Evolutionary conservation across 2,113 vertebrate genomes (phyloP).

Genomic region (Pseudorhombus dupliciocellatus): DNA sequence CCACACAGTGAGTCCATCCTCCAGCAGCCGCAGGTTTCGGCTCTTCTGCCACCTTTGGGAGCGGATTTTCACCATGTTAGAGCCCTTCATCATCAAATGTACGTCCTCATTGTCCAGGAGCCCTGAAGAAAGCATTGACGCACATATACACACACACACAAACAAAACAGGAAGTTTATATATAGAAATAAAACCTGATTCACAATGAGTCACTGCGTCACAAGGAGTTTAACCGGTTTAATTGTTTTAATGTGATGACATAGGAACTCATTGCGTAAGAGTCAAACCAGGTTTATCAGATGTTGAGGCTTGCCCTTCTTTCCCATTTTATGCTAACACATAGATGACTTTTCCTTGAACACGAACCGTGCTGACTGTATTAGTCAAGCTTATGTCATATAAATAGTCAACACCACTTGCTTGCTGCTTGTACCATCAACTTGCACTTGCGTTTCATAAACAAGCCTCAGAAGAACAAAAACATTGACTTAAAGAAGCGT

Average conservation of each 20-base stretch:
- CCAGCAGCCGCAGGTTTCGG: slow-evolving; percentile 86
- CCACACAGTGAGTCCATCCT: slow-evolving; percentile 91
- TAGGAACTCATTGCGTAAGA: not conserved
- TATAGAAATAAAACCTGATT: not conserved
- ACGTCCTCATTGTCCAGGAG: slow-evolving; percentile 90
- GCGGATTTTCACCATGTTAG: slow-evolving; percentile 89
- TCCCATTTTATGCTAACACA: not conserved
- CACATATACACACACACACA: not conserved
- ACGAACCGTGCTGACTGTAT: not conserved
- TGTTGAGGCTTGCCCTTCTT: not conserved
- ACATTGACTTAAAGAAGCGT: rapidly evolving
- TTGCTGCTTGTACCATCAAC: slow-evolving; percentile 32
- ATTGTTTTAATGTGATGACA: not conserved
- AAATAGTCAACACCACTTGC: not conserved
- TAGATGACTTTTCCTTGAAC: not conserved
- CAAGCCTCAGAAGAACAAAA: slow-evolving; percentile 29
- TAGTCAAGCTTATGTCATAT: not conserved
- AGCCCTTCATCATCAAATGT: slow-evolving; percentile 88
- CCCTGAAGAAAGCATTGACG: slow-evolving; percentile 73
- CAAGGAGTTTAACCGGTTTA: not conserved
- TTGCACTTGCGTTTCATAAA: slow-evolving; percentile 38
- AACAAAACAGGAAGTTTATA: not conserved
- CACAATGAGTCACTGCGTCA: not conserved
- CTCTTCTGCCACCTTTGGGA: slow-evolving; percentile 84
- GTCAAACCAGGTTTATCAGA: not conserved